These are phyloP conservation scores for Arctopsyche grandis DNA, from an alignment of 1,140 invertebrate genomes.

Conservation along the genomic window DNA sequence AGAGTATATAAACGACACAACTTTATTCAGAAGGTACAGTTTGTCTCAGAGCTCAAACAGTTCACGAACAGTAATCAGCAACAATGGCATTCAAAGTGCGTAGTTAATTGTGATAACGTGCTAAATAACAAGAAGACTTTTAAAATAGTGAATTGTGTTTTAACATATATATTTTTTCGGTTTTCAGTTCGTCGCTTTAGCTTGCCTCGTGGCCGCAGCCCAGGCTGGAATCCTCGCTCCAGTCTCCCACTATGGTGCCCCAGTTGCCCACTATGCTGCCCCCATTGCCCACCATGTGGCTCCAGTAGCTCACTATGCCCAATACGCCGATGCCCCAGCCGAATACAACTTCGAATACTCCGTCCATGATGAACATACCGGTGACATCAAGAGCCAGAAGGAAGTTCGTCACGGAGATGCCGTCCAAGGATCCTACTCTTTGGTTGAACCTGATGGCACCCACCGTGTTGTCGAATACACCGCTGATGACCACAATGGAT, in stretches of 20 bases:
- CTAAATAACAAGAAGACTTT: too few relatives aligned
- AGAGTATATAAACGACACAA: constrained; percentile 17
- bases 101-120: neutral
- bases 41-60: constrained; percentile 41
- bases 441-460: constrained; percentile 74
- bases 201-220: constrained; percentile 41
- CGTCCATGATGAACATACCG: constrained; percentile 67
- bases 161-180: neutral
- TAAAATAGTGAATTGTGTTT: too few relatives aligned
- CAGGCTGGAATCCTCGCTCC: constrained; percentile 48
- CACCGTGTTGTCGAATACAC: constrained; percentile 78
- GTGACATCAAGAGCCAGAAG: constrained; percentile 71
- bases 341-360: constrained; percentile 67
- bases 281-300: constrained; percentile 50
- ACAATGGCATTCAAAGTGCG: constrained; percentile 53
- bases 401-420: constrained; percentile 70
- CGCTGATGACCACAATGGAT: constrained; percentile 76
- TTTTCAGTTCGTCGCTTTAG: constrained; percentile 39
- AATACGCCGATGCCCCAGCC: constrained; percentile 58
- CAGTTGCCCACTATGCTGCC: constrained; percentile 50
- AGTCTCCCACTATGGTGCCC: constrained; percentile 56
- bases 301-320: constrained; percentile 42
- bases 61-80: constrained; percentile 30
- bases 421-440: constrained; percentile 69
- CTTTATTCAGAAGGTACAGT: constrained; percentile 39